phyloP scores from a whole-genome alignment of 2,113 vertebrate species.

The Jaculus jaculus region DNA sequence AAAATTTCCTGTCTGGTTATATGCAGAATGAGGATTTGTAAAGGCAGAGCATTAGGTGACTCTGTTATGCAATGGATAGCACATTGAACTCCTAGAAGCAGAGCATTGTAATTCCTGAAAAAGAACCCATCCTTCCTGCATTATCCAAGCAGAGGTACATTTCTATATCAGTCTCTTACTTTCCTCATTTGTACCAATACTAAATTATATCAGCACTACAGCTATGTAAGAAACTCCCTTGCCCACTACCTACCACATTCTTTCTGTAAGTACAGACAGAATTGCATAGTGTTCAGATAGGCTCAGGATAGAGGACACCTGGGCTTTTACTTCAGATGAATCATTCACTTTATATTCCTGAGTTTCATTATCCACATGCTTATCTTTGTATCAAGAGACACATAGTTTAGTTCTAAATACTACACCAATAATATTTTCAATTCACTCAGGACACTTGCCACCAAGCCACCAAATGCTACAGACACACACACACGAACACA shows the following conservation, averaged over 20 bases:
- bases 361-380: not conserved
- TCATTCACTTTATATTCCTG: not conserved
- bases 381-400: not conserved
- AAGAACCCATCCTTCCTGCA: not conserved
- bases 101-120: not conserved
- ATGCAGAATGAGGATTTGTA: not conserved
- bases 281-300: not conserved
- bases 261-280: not conserved
- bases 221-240: not conserved
- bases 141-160: not conserved
- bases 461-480: not conserved
- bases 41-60: not conserved
- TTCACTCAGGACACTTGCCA: not conserved
- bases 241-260: not conserved
- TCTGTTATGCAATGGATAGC: not conserved
- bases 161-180: not conserved
- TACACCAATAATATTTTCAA: not conserved
- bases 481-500: too few relatives aligned
- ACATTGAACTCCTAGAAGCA: not conserved
- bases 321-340: not conserved
- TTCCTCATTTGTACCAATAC: not conserved
- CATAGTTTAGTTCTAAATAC: not conserved
- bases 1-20: not conserved
- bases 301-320: not conserved
- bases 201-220: not conserved